Evolutionary conservation across 2,797 vertebrate species (phyloP).

Genomic region (Macrochelys suwanniensis): DNA sequence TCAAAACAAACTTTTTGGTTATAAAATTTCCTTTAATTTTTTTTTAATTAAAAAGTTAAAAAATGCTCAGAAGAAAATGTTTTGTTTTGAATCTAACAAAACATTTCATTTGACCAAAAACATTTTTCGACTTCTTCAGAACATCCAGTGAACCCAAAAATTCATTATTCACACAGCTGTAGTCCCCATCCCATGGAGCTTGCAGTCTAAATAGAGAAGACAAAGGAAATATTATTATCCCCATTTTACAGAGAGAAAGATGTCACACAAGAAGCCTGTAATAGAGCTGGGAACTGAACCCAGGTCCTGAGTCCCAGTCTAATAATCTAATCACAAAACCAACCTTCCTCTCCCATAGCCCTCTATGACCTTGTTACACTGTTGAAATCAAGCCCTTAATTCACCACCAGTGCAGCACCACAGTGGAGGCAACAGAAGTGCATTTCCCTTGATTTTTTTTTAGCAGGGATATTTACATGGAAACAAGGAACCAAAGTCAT

Average conservation of each 20-base stretch:
- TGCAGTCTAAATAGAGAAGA: constrained; percentile 42
- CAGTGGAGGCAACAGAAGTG: constrained; percentile 29
- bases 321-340: background rate
- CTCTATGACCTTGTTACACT: constrained; percentile 1
- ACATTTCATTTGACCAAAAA: background rate
- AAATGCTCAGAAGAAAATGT: background rate
- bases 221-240: constrained; percentile 44
- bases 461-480: background rate
- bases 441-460: background rate
- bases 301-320: background rate
- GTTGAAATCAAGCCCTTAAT: constrained; percentile 24
- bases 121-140: background rate
- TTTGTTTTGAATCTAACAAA: background rate
- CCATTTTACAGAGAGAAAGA: background rate
- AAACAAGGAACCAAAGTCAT: background rate
- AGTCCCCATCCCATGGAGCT: constrained; percentile 32
- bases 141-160: background rate
- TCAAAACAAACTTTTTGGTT: background rate
- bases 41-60: background rate
- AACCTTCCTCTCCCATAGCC: constrained; percentile 4
- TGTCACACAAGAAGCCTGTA: constrained; percentile 10
- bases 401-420: background rate
- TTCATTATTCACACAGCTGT: background rate
- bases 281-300: constrained; percentile 36
- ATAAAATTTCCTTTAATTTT: background rate